phyloP scores from a whole-genome alignment of 1,140 invertebrate genomes.

The Rhynchophorus ferrugineus region DNA sequence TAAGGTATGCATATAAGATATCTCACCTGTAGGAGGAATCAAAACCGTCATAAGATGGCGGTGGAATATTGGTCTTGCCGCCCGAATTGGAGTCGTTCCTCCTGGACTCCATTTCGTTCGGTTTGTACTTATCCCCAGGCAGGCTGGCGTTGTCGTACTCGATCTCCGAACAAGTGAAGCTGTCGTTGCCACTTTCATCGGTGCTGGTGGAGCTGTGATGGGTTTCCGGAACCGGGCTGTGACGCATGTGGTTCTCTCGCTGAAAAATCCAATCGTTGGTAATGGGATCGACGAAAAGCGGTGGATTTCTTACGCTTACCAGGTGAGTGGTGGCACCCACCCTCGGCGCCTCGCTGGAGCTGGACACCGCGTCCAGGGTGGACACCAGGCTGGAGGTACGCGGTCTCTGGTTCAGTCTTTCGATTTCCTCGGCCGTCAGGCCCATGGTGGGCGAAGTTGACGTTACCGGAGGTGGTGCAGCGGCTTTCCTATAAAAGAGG shows the following conservation, averaged over 20 bases:
- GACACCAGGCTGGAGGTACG: conserved; percentile 83
- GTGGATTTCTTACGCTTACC: conserved; percentile 4
- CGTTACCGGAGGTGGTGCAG: conserved; percentile 49
- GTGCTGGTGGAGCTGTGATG: conserved; percentile 76
- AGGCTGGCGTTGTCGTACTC: conserved; percentile 89
- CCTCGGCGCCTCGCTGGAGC: conserved; percentile 74
- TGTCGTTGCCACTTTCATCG: conserved; percentile 93
- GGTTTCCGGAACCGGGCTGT: conserved; percentile 63
- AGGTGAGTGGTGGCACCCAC: conserved; percentile 51
- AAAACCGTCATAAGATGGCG: conserved; percentile 81
- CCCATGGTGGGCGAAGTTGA: conserved; percentile 65
- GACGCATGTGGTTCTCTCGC: conserved; percentile 50
- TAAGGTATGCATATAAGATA: too few species aligned
- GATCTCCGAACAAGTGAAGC: conserved; percentile 96
- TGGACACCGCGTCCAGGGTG: conserved; percentile 86
- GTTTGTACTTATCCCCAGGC: conserved; percentile 75
- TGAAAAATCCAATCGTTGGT: not conserved
- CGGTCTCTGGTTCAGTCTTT: conserved; percentile 79
- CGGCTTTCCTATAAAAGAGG: conserved; percentile 28
- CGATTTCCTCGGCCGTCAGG: conserved; percentile 86
- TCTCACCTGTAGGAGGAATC: conserved; percentile 74
- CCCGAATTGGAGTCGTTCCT: conserved; percentile 50
- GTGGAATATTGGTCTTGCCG: conserved; percentile 48
- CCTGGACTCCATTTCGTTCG: conserved; percentile 54
- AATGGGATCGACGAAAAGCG: too few species aligned